These are phyloP conservation scores for Phaethornis superciliosus DNA, from an alignment of 2,113 vertebrate genomes.

Conservation along the genomic window DNA sequence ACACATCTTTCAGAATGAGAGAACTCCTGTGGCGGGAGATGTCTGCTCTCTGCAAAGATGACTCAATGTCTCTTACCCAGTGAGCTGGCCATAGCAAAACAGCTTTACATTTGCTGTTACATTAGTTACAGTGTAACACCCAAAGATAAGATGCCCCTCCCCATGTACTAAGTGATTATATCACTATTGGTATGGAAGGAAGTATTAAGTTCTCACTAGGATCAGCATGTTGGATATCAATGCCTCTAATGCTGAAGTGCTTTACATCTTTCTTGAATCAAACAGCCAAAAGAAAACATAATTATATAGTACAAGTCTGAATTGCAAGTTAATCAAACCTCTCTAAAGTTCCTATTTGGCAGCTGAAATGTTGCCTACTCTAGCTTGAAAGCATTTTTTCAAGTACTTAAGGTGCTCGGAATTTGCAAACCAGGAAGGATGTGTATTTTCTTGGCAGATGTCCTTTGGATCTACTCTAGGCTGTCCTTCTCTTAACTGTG, in stretches of 20 bases:
- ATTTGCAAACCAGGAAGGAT: conserved; percentile 3
- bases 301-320: neutral
- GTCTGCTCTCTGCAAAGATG: neutral
- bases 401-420: conserved; percentile 15
- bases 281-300: conserved; percentile 19
- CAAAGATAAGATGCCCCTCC: neutral
- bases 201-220: neutral
- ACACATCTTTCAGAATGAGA: neutral
- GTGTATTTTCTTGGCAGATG: neutral
- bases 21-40: neutral
- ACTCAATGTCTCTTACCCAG: neutral
- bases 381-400: neutral
- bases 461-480: neutral
- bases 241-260: neutral
- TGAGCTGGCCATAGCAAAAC: neutral
- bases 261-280: conserved; percentile 42
- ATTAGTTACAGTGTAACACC: neutral
- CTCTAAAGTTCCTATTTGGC: conserved; percentile 31
- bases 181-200: neutral
- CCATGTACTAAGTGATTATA: neutral
- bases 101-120: neutral
- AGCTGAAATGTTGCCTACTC: conserved; percentile 7
- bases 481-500: neutral
- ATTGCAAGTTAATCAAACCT: conserved; percentile 42
- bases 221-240: neutral